A percentile compares a stretch with the other conserved stretches of the same genome.
These are phyloP conservation scores for Homarus americanus DNA, from an alignment of 1,140 invertebrate species.

Conservation along the genomic window DNA sequence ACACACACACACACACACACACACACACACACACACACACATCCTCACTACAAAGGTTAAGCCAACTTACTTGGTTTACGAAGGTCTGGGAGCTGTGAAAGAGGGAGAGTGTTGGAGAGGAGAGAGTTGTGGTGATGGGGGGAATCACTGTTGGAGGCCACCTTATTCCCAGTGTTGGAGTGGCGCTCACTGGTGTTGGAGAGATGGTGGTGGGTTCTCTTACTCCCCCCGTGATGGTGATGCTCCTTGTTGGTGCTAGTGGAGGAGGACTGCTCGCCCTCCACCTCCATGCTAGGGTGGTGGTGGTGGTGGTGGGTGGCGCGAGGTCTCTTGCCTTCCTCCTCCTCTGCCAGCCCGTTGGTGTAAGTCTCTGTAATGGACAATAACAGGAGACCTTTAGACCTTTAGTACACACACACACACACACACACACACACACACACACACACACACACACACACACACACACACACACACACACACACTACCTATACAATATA, in stretches of 20 bases:
- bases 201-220: background rate
- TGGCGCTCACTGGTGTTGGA: background rate
- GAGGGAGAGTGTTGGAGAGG: slow-evolving; percentile 25
- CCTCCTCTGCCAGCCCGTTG: slow-evolving; percentile 32
- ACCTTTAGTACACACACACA: no score
- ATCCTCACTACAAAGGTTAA: background rate
- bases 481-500: no score
- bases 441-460: no score
- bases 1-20: slow-evolving; percentile 15
- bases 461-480: no score
- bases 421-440: no score
- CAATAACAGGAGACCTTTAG: no score
- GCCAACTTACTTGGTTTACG: slow-evolving; percentile 50
- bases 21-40: slow-evolving; percentile 23
- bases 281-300: background rate
- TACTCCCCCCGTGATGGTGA: background rate
- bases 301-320: no score
- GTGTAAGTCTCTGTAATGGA: slow-evolving; percentile 21
- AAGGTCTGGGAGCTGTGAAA: slow-evolving; percentile 61
- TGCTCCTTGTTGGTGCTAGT: background rate
- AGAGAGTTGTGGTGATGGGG: background rate
- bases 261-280: slow-evolving; percentile 25
- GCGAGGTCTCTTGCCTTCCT: background rate
- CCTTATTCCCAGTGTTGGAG: background rate
- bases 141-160: background rate